Base-by-base conservation (phyloP, 2,888 invertebrate species). In the Chromoteleia sp. region DNA sequence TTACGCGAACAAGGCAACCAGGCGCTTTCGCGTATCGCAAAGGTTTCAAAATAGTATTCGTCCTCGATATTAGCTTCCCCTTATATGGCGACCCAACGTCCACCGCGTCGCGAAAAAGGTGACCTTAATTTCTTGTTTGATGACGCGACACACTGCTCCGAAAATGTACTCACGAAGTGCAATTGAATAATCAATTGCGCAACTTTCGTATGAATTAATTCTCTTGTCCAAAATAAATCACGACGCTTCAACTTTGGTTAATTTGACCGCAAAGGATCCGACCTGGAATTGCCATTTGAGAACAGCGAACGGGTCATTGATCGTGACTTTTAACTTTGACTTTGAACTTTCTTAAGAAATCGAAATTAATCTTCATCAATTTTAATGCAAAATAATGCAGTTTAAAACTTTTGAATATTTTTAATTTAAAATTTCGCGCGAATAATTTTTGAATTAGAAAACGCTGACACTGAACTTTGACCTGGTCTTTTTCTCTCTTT, bases 41-140 rank as follows among this genome's bases (percentile, higher is more conserved):
- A 65, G 59, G 74, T 83, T 82, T 82, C 79, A 83, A 83, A 83
- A 82, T 82, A 71, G 82, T 80, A 71, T 75, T 82, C 71, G 77
- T 83, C 77, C 83, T 67, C 80, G 77, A 73, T 83, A 83, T 83
- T 82, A 80, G 80, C 67, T 77, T 52, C 70, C 61, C 80, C 80
- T 74, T 83, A 77, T 82, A 65, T 74, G 82, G 83, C 63, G 39
- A 79, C 48, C 30, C 52, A 79, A 61, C 75, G 73, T 75, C 68
- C 63, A 73, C 50, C 43, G 67, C 36, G 30, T 6, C 71, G 73
- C 79, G 80, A 82, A 82, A 78, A 82, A 77, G 61, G 70, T 82
- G 82, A 74, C 83, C 80, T 83, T 82, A 81, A 83, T 80, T 80
- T 83, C 73, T 78, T 78, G 54, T 78, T 78, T 78, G 77, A 59